Evolutionary conservation across 2,888 invertebrate genomes (phyloP), one percentile per base, ranked within the genome.

Genomic region (Agrotis clavis): DNA sequence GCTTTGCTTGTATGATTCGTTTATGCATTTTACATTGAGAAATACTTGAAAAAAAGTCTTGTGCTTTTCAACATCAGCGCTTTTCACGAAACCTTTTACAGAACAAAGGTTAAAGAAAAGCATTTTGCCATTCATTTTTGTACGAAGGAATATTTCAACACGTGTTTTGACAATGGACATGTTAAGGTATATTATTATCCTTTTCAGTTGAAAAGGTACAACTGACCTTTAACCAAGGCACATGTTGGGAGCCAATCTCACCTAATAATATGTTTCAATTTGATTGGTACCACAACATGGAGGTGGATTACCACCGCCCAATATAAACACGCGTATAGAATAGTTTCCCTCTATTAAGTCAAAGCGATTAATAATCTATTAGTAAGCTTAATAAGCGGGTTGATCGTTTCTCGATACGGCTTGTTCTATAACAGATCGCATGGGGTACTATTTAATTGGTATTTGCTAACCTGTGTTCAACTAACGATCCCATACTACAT

Each of bases 311-410:
- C n/a, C 53, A 25, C 25, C 25, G 57, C 19, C 56, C 59, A 35
- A 67, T 78, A 77, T 66, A 61, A 59, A 62, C 62, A 59, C 62
- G 48, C 19, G 25, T 47, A 50, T 35, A 47, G 45, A 62, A 75
- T 64, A 67, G 68, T 56, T 60, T 70, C 19, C 50, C 56, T 71
- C 41, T 67, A 73, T 57, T 72, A 67, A 45, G 41, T 51, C 56
- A 53, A 59, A 50, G 30, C 45, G 56, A 72, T 78, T 80, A 75
- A 69, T 84, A 83, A 78, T 76, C 76, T 76, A 69, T 81, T 75
- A 79, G 72, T 41, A 41, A 21, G 50, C 73, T 62, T 76, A 82
- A 59, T 78, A 67, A 74, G 74, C 61, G 45, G 7, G 56, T 50
- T 51, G 67, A 79, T 79, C 51, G 57, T 60, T 74, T 79, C 51